These are phyloP conservation scores for Ectemnius cavifrons DNA, from an alignment of 2,888 invertebrate genomes.

Conservation along the genomic window DNA sequence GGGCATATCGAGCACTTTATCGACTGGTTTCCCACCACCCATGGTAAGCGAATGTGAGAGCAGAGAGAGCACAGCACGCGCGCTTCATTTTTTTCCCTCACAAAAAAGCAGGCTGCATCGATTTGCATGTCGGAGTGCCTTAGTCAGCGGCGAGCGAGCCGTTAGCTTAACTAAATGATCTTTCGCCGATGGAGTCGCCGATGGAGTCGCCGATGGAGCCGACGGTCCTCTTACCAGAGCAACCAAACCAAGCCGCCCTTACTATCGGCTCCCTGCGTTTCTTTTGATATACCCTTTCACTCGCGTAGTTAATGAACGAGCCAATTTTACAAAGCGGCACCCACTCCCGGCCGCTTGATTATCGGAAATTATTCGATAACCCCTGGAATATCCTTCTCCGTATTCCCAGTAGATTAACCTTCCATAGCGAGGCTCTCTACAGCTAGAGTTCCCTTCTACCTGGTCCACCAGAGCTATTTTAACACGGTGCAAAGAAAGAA, in stretches of 20 bases:
- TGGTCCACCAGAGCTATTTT: constrained; percentile 30
- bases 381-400: background rate
- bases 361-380: constrained; percentile 12
- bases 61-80: background rate
- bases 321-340: background rate
- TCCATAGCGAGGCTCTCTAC: background rate
- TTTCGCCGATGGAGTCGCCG: constrained; percentile 40
- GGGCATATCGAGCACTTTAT: constrained; percentile 20
- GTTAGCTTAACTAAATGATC: constrained; percentile 57
- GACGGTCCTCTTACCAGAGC: constrained; percentile 42
- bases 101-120: constrained; percentile 51
- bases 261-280: constrained; percentile 13
- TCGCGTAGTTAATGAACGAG: constrained; percentile 12
- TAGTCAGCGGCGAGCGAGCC: constrained; percentile 62
- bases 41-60: background rate
- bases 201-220: constrained; percentile 31
- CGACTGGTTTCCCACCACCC: constrained; percentile 2
- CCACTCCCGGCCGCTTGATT: background rate
- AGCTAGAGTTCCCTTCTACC: background rate
- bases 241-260: constrained; percentile 32
- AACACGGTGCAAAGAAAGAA: constrained; percentile 19
- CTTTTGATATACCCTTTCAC: constrained; percentile 3
- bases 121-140: constrained; percentile 72
- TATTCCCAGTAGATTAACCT: background rate
- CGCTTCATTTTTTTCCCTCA: constrained; percentile 31